These are phyloP conservation scores for Eubucco bourcierii DNA, from an alignment of 2,113 vertebrate genomes.

Conservation along the genomic window DNA sequence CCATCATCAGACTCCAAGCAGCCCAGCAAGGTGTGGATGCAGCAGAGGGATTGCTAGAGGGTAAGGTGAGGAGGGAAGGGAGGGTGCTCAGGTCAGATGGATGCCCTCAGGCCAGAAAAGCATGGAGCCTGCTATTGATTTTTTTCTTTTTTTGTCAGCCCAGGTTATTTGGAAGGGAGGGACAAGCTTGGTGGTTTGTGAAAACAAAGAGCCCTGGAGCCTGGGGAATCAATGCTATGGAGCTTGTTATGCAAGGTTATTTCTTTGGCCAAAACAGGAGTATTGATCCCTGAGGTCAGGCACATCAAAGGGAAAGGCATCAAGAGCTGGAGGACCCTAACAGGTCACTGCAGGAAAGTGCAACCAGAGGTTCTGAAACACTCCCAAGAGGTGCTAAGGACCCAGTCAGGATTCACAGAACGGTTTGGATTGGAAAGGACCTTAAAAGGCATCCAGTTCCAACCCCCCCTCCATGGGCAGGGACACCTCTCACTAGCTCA, in stretches of 20 bases:
- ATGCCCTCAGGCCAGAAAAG: slow-evolving; percentile 28
- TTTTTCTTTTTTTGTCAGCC: background rate
- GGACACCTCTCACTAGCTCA: no score
- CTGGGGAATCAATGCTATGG: slow-evolving; percentile 52
- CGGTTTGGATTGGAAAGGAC: no score
- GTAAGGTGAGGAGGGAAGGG: background rate
- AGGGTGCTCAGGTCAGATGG: background rate
- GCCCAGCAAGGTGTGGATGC: background rate
- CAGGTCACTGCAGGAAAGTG: background rate
- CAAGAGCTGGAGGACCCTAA: background rate
- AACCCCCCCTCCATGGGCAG: no score
- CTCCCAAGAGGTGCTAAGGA: background rate
- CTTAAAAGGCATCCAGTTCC: no score
- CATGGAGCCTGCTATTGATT: slow-evolving; percentile 34
- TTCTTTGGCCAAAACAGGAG: slow-evolving; percentile 44
- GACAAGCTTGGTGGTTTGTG: slow-evolving; percentile 20
- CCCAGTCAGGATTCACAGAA: no score
- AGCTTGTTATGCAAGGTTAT: slow-evolving; percentile 55
- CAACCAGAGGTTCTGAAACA: background rate
- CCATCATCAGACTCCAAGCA: background rate
- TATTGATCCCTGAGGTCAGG: slow-evolving; percentile 50
- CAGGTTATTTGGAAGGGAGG: slow-evolving; percentile 36
- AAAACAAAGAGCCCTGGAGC: slow-evolving; percentile 54
- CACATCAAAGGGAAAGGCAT: background rate
- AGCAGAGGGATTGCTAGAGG: background rate